Percentiles rank a stretch among this genome's conserved stretches.
These are phyloP conservation scores for Deroptyus accipitrinus DNA, from an alignment of 2,113 vertebrate genomes.

Conservation along the genomic window DNA sequence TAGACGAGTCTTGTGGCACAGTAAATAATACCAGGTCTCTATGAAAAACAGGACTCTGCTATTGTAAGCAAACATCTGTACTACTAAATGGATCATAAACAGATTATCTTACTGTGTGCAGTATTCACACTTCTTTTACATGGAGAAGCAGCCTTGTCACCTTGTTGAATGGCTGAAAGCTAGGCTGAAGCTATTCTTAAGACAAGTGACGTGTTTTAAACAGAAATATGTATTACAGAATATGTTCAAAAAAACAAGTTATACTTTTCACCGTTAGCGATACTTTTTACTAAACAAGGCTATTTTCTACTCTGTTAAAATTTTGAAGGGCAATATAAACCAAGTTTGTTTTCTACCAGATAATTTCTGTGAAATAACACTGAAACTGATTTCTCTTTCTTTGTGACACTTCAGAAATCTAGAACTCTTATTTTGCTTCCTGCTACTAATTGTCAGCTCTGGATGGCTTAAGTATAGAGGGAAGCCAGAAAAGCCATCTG, in stretches of 20 bases:
- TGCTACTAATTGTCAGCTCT: conserved; percentile 55
- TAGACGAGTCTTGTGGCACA: not conserved
- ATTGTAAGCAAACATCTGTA: not conserved
- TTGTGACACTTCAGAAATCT: conserved; percentile 3
- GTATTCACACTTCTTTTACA: not conserved
- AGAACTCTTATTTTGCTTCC: conserved; percentile 53
- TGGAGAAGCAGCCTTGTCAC: not conserved
- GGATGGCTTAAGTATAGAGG: conserved; percentile 38
- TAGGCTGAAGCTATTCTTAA: not conserved
- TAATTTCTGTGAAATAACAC: not conserved
- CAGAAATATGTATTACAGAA: not conserved
- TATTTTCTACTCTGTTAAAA: not conserved
- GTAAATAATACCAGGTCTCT: not conserved
- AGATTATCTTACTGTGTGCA: not conserved
- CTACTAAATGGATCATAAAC: not conserved
- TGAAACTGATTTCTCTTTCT: not conserved
- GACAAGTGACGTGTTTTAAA: not conserved
- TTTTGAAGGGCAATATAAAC: not conserved
- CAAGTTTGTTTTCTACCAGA: not conserved
- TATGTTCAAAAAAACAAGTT: not conserved
- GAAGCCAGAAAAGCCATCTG: conserved; percentile 69
- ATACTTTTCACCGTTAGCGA: not conserved
- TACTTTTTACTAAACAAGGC: not conserved
- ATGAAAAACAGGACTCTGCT: not conserved
- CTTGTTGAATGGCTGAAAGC: not conserved